Evolutionary conservation across 2,113 vertebrate genomes (phyloP).

Genomic region (Pitta sordida): DNA sequence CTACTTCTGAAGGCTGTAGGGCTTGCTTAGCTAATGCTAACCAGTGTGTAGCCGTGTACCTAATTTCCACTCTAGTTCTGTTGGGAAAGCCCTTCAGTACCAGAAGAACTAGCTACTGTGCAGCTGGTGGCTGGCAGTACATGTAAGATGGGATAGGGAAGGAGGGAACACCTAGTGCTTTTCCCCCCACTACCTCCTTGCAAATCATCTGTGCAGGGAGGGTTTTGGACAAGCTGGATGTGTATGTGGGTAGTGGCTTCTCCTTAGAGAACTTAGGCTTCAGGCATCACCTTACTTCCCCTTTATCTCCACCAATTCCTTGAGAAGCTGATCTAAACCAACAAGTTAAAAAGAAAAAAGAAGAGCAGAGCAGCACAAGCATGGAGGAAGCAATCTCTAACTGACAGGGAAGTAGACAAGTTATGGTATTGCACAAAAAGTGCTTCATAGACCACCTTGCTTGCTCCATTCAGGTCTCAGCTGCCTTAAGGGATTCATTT

Average conservation of each 20-base stretch:
- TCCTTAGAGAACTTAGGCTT: background rate
- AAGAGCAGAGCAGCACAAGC: background rate
- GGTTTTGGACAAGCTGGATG: background rate
- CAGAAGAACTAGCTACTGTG: background rate
- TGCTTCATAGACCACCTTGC: background rate
- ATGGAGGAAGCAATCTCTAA: background rate
- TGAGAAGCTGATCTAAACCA: background rate
- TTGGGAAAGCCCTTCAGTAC: background rate
- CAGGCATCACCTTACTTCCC: background rate
- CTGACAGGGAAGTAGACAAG: background rate
- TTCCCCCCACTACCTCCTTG: background rate
- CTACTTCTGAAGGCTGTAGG: background rate
- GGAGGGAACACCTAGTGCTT: background rate
- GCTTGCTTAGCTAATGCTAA: background rate
- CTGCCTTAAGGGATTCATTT: background rate
- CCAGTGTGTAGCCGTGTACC: background rate
- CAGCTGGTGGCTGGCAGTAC: background rate
- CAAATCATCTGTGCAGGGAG: background rate
- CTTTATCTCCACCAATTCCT: background rate
- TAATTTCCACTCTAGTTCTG: background rate
- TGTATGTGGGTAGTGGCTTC: background rate
- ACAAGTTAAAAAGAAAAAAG: background rate
- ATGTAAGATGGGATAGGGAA: background rate
- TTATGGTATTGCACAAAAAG: background rate
- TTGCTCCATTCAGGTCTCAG: background rate